A percentile compares a stretch with the other conserved stretches of the same genome.
Evolutionary conservation across 1,140 invertebrate species (phyloP).

Genomic region (Heterodera schachtii): DNA sequence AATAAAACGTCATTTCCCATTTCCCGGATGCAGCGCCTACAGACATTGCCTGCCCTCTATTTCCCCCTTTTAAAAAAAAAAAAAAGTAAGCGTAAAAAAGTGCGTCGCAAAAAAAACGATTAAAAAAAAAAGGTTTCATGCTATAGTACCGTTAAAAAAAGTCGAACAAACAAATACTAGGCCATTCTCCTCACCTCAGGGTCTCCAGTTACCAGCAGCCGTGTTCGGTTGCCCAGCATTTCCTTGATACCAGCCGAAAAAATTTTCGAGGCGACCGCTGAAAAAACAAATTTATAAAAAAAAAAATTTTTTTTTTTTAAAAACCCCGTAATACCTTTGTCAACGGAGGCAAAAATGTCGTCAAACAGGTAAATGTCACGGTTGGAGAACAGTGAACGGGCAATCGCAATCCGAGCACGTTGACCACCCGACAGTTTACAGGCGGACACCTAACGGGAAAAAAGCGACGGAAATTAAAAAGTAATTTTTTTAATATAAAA

Average conservation of each 20-base stretch:
- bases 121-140: no score
- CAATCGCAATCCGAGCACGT: constrained; percentile 77
- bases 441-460: constrained; percentile 1
- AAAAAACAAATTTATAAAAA: no score
- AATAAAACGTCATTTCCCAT: no score
- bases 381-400: constrained; percentile 69
- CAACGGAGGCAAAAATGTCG: constrained; percentile 73
- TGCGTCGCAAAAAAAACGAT: no score
- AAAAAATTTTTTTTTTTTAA: constrained; percentile 59
- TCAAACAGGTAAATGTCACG: constrained; percentile 77
- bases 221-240: constrained; percentile 53
- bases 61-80: no score
- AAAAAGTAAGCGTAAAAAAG: no score
- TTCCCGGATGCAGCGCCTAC: no score
- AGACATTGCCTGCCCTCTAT: no score
- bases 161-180: neutral
- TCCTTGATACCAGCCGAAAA: constrained; percentile 71
- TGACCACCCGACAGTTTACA: constrained; percentile 77
- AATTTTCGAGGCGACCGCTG: constrained; percentile 71
- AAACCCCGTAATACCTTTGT: constrained; percentile 4
- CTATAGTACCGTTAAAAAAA: neutral
- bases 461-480: no score
- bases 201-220: constrained; percentile 60
- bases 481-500: constrained; percentile 28
- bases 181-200: constrained; percentile 44